A percentile compares a stretch with the other conserved stretches of the same genome.
Evolutionary conservation across 2,888 invertebrate species (phyloP).

Genomic region (Agonopterix alstromeriana): DNA sequence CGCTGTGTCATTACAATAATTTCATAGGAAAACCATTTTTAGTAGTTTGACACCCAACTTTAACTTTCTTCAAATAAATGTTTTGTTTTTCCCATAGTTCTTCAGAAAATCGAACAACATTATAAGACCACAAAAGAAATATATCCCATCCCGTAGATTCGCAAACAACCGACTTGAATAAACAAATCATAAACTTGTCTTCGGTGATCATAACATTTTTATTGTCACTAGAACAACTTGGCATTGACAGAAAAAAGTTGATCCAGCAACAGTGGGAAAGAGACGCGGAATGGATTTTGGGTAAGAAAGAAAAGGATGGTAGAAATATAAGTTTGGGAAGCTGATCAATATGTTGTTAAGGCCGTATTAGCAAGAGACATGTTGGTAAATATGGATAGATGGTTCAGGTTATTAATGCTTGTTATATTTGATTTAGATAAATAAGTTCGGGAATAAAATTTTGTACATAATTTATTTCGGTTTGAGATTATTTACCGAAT

Average conservation of each 20-base stretch:
- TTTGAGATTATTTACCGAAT: too few species aligned
- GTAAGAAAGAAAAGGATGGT: conserved; percentile 7
- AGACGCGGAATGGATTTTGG: not conserved
- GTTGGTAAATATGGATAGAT: not conserved
- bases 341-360: conserved; percentile 28
- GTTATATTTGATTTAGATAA: too few species aligned
- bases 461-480: too few species aligned
- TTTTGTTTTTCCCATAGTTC: too few species aligned
- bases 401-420: too few species aligned
- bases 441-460: too few species aligned
- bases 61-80: too few species aligned
- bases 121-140: conserved; percentile 7
- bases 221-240: conserved; percentile 41
- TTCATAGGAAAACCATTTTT: too few species aligned
- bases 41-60: too few species aligned
- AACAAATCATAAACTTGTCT: conserved; percentile 61
- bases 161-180: conserved; percentile 43
- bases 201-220: conserved; percentile 63
- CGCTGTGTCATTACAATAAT: too few species aligned
- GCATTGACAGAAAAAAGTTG: conserved; percentile 30
- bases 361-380: conserved; percentile 4
- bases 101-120: too few species aligned
- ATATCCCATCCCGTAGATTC: conserved; percentile 23
- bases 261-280: conserved; percentile 18
- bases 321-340: conserved; percentile 1